Conservation (phyloP, 2,113 vertebrate species). For the Elephas maximus region DNA sequence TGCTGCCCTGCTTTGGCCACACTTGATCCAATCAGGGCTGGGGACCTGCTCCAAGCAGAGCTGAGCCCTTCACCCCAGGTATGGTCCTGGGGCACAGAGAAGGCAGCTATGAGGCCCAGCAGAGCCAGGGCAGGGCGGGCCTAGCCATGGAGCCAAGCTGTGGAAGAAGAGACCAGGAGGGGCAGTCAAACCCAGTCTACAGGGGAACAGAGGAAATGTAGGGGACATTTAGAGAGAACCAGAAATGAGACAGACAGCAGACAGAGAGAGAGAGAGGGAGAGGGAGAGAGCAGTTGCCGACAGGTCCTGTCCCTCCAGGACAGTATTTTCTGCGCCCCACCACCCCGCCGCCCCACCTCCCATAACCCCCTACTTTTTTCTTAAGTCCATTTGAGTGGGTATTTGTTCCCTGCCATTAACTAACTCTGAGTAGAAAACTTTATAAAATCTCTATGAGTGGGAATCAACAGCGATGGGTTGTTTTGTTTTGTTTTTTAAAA, state of each 20-base stretch:
- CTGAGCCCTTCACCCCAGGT: background rate
- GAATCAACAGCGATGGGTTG: background rate
- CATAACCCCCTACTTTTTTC: background rate
- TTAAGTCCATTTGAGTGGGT: background rate
- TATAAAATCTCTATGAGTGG: background rate
- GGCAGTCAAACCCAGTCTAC: background rate
- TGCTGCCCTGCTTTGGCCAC: background rate
- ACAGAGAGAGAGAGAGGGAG: background rate
- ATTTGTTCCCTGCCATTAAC: background rate
- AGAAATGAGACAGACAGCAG: background rate
- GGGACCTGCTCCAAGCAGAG: background rate
- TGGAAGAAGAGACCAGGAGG: background rate
- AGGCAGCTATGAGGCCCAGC: background rate
- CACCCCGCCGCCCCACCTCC: background rate
- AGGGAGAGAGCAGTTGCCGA: background rate
- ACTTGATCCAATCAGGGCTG: background rate
- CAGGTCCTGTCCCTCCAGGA: background rate
- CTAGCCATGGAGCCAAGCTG: background rate
- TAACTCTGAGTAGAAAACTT: background rate
- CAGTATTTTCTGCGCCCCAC: background rate
- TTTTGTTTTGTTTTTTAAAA: background rate
- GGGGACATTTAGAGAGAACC: background rate
- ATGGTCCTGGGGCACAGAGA: background rate
- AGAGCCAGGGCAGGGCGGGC: background rate
- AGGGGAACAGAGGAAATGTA: background rate